These are phyloP conservation scores for Drosophila dives DNA, from an alignment of 2,888 invertebrate species.

Conservation along the genomic window DNA sequence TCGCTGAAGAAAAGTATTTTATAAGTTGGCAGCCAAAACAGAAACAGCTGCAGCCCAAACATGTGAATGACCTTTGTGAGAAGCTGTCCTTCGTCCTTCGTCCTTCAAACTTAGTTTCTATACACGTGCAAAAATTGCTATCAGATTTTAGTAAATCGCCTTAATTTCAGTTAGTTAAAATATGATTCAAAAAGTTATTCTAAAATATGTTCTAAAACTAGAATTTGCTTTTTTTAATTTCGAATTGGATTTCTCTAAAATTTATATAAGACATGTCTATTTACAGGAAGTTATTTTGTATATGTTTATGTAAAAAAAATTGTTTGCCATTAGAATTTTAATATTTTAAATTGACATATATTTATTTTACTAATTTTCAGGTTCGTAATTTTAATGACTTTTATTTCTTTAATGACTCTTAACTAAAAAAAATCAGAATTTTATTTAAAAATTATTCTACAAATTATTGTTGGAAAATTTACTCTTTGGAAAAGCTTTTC, in stretches of 20 bases:
- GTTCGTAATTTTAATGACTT: neutral
- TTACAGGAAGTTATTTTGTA: no score
- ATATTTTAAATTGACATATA: no score
- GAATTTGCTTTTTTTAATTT: neutral
- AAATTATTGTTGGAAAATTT: no score
- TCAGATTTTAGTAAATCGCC: neutral
- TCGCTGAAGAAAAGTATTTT: constrained; percentile 9
- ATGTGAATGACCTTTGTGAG: constrained; percentile 69
- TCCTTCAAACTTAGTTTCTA: constrained; percentile 12
- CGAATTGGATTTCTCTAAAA: neutral
- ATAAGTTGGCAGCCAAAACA: constrained; percentile 10
- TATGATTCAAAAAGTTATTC: neutral
- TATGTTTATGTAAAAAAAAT: no score
- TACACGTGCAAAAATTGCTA: neutral
- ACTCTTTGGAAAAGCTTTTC: neutral
- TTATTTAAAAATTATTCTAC: no score
- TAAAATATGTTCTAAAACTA: neutral
- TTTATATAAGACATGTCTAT: neutral
- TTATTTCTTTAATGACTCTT: neutral
- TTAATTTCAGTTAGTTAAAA: neutral
- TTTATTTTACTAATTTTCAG: no score
- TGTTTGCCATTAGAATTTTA: no score
- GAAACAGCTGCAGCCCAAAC: constrained; percentile 3
- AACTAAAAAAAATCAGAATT: neutral
- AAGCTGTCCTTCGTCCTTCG: constrained; percentile 39